Base-by-base conservation (phyloP, 2,888 invertebrate genomes). In the Eremobia ochroleuca region DNA sequence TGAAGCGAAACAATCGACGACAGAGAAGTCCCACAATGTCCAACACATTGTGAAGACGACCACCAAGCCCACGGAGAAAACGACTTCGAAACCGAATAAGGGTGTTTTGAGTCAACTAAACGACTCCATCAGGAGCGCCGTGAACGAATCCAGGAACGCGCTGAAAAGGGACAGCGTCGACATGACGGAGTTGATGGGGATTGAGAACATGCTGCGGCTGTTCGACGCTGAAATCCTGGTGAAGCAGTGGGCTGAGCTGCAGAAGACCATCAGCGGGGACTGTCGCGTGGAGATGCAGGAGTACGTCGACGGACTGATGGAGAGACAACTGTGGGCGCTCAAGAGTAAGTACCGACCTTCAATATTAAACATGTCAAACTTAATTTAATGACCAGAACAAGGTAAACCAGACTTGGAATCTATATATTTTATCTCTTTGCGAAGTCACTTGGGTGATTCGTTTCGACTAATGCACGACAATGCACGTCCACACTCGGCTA, bases 241-340 rank as follows among this genome's bases (percentile, higher is more conserved):
- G 82, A 92, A 91, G n/a, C 97, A 97, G 91, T 98, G 98, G 97
- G 86, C 88, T 1, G 93, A 94, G 40, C 94, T 97, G 62, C 96
- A 97, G 78, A 94, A 94, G 55, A 93, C 92, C 55, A 92, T 98
- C 78, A 92, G 94, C 5, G 94, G 95, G 0, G 93, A 94, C 61
- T 98, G 98, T 89, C 93, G 93, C 68, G 93, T 94, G 46, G 97
- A 98, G 84, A 93, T 98, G 94, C 97, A 97, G 88, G 92, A 94
- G 58, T 98, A 97, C 90, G 95, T 98, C 61, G 94, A 96, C 21
- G 97, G 97, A 2, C 94, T 98, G 55, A 91, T 92, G 76, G 95
- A 96, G 67, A 97, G 97, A 73, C 95, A 97, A 72, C 95, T 97
- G 18, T 98, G 98, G 98, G 98, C 98, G 11, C 96, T 98, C 66